Conservation (phyloP, 2,113 vertebrate genomes). For the Brachypteracias leptosomus region DNA sequence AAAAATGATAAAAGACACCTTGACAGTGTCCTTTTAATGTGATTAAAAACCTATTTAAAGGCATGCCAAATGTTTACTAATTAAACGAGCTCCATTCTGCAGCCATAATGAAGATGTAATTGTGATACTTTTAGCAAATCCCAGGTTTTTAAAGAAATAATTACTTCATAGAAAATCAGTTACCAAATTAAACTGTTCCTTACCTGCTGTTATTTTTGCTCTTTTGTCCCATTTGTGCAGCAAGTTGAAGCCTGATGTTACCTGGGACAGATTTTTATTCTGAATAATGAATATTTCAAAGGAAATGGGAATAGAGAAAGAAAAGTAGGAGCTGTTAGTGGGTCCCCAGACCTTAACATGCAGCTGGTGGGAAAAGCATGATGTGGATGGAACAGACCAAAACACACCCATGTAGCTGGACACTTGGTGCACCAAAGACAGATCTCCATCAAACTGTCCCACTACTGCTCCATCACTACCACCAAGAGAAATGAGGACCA, state of each 20-base stretch:
- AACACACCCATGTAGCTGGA: fast-evolving
- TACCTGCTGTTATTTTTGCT: not conserved
- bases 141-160: constrained; percentile 50
- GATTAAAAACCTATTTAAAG: constrained; percentile 66
- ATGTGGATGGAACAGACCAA: not conserved
- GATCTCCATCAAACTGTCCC: not conserved
- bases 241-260: not conserved
- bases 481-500: fast-evolving
- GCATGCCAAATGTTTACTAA: constrained; percentile 67
- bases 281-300: not conserved
- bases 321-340: not conserved
- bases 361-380: not conserved
- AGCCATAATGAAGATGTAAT: constrained; percentile 38
- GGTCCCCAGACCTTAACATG: not conserved
- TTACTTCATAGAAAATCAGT: constrained; percentile 42
- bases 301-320: not conserved
- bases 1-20: constrained; percentile 60
- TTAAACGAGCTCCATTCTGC: constrained; percentile 41
- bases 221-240: not conserved
- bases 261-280: not conserved
- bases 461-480: not conserved
- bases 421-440: fast-evolving
- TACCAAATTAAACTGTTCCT: constrained; percentile 37
- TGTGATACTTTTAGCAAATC: constrained; percentile 13
- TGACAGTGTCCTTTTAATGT: constrained; percentile 44